Evolutionary conservation across 2,113 vertebrate genomes (phyloP).

Genomic region (Larimichthys polyactis): DNA sequence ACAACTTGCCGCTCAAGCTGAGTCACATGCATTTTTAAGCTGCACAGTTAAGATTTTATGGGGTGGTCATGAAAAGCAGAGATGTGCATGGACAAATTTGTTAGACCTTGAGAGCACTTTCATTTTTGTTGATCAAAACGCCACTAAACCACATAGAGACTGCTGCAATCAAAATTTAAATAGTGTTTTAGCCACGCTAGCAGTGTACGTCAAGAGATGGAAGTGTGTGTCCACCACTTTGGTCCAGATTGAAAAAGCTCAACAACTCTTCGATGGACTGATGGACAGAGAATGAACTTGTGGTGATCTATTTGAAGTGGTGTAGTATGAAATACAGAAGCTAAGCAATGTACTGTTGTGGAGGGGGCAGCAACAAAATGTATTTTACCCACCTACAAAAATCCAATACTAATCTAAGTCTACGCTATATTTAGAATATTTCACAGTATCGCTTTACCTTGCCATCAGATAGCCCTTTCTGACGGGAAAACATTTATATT

Average conservation of each 20-base stretch:
- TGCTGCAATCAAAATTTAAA: not conserved
- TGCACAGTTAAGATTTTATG: constrained; percentile 39
- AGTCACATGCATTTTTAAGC: constrained; percentile 31
- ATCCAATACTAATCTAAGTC: no score
- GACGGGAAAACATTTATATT: no score
- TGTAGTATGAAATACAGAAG: no score
- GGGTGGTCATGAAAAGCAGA: constrained; percentile 10
- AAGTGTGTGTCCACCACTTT: not conserved
- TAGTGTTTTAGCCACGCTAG: not conserved
- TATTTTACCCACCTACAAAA: no score
- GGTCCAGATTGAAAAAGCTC: not conserved
- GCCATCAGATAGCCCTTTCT: no score
- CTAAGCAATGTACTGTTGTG: no score
- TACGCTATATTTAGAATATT: no score
- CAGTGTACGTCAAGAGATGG: not conserved
- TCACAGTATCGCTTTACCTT: no score
- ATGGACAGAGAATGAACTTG: not conserved
- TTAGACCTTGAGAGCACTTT: constrained; percentile 16
- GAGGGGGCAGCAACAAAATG: no score
- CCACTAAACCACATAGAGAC: not conserved
- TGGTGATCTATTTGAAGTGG: not conserved
- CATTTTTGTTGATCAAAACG: constrained; percentile 23
- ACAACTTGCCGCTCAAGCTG: constrained; percentile 21
- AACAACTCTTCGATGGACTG: not conserved
- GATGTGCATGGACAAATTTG: constrained; percentile 11